A percentile compares a stretch with the other conserved stretches of the same genome.
Evolutionary conservation across 2,797 vertebrate genomes (phyloP).

Genomic region (Pseudocheirus occidentalis): DNA sequence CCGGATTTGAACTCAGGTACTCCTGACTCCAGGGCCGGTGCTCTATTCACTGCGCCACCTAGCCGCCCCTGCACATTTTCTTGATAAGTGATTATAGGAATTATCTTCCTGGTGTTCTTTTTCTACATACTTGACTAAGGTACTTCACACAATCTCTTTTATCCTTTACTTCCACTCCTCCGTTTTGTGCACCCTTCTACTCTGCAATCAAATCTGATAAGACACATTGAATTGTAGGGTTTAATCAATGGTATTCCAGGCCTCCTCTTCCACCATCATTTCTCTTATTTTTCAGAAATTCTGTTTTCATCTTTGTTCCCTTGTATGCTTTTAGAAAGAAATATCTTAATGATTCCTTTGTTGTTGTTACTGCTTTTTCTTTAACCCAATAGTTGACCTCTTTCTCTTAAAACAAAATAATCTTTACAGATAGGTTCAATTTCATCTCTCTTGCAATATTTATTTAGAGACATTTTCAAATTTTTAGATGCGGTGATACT

Average conservation of each 20-base stretch:
- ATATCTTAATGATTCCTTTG: not conserved
- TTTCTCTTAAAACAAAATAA: not conserved
- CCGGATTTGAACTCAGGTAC: too few species aligned
- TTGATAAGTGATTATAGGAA: too few species aligned
- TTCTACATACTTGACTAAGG: too few species aligned
- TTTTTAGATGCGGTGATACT: not conserved
- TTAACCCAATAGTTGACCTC: not conserved
- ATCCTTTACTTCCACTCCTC: not conserved
- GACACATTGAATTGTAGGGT: not conserved
- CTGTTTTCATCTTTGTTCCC: not conserved
- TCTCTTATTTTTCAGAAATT: not conserved
- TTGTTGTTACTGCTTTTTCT: not conserved
- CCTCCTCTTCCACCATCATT: not conserved
- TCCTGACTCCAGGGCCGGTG: too few species aligned
- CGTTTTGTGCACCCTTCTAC: not conserved
- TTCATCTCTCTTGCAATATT: not conserved
- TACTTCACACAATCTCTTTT: too few species aligned
- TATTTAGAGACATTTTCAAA: not conserved
- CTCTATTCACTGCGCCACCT: too few species aligned
- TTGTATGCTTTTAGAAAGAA: not conserved
- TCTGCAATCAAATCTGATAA: not conserved
- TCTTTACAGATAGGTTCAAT: not conserved
- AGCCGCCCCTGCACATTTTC: too few species aligned
- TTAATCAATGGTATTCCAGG: not conserved
- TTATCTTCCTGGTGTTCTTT: too few species aligned